Evolutionary conservation across 2,888 invertebrate genomes (phyloP).

Genomic region (Thymelicus acteon): DNA sequence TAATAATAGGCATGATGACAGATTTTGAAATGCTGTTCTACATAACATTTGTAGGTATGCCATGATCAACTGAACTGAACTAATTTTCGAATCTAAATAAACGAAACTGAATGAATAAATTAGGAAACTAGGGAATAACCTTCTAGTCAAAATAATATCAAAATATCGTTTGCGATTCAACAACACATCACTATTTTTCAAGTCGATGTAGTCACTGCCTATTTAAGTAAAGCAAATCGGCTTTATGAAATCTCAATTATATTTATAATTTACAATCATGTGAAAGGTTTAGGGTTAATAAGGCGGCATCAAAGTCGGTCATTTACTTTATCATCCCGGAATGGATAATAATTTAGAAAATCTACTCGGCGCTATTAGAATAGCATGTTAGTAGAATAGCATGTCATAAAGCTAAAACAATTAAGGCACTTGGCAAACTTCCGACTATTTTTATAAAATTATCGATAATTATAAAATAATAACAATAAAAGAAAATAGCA

Average conservation of each 20-base stretch:
- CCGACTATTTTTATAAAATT: neutral
- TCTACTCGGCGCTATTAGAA: conserved; percentile 28
- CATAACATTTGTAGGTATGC: too few relatives aligned
- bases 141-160: too few relatives aligned
- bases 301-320: conserved; percentile 15
- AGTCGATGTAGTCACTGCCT: neutral
- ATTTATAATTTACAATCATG: conserved; percentile 26
- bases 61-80: too few relatives aligned
- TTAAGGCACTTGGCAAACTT: conserved; percentile 17
- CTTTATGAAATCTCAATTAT: conserved; percentile 21
- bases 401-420: conserved; percentile 18
- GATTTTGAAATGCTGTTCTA: too few relatives aligned
- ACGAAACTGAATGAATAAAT: too few relatives aligned
- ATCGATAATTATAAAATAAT: too few relatives aligned
- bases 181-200: too few relatives aligned
- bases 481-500: too few relatives aligned
- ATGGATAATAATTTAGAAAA: conserved; percentile 30
- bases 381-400: conserved; percentile 24
- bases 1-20: too few relatives aligned
- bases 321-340: conserved; percentile 25
- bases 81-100: too few relatives aligned
- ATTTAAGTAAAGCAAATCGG: neutral
- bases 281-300: conserved; percentile 24
- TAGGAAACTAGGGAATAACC: too few relatives aligned
- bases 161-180: too few relatives aligned